A percentile compares a stretch with the other conserved stretches of the same genome.
These are phyloP conservation scores for Probosciger aterrimus DNA, from an alignment of 2,113 vertebrate species.

Conservation along the genomic window DNA sequence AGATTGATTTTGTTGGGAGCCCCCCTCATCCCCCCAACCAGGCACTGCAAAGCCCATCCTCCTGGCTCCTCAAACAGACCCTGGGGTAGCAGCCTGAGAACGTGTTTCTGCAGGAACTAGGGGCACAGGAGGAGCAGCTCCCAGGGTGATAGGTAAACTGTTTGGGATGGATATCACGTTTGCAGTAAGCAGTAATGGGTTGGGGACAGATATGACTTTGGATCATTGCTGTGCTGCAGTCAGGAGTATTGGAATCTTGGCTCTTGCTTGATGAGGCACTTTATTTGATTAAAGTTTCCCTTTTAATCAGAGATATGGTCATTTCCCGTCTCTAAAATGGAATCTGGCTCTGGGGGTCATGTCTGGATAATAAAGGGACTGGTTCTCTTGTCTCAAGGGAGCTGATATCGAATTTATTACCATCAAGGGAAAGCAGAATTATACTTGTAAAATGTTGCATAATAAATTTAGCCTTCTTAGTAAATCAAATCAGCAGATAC, in stretches of 20 bases:
- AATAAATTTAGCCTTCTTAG: slow-evolving; percentile 72
- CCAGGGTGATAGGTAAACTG: neutral
- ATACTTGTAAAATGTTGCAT: slow-evolving; percentile 69
- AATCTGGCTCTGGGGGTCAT: slow-evolving; percentile 62
- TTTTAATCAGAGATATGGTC: slow-evolving; percentile 77
- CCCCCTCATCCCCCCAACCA: neutral
- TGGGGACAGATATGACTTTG: slow-evolving; percentile 49
- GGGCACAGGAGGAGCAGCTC: neutral
- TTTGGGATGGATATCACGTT: slow-evolving; percentile 60
- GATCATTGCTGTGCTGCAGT: slow-evolving; percentile 48
- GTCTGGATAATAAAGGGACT: slow-evolving; percentile 67
- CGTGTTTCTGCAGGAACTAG: neutral
- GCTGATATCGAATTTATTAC: slow-evolving; percentile 71
- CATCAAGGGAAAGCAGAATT: slow-evolving; percentile 70
- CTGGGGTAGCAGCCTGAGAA: neutral
- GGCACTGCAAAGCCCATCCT: neutral
- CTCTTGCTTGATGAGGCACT: slow-evolving; percentile 70
- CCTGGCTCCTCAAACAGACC: neutral
- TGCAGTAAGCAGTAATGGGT: slow-evolving; percentile 21
- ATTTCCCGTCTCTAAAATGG: slow-evolving; percentile 74
- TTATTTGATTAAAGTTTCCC: slow-evolving; percentile 74
- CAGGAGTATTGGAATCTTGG: slow-evolving; percentile 74
- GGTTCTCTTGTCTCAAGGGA: slow-evolving; percentile 63
- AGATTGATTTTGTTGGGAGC: neutral
- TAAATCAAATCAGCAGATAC: slow-evolving; percentile 65